phyloP scores from a whole-genome alignment of 2,888 invertebrate genomes.

The Coecobrya sp. region DNA sequence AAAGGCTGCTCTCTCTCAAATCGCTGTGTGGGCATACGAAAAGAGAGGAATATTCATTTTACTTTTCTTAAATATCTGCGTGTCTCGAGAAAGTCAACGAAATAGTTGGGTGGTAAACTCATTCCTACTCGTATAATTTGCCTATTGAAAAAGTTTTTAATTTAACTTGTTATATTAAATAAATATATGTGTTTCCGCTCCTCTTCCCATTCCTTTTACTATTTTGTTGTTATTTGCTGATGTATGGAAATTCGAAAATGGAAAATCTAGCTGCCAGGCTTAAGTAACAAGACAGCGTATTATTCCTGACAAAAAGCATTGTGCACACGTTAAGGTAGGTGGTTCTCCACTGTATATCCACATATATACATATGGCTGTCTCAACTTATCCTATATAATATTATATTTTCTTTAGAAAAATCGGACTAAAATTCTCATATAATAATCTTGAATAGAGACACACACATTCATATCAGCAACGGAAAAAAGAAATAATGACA shows the following conservation, averaged over 20 bases:
- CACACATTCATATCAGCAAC: no score
- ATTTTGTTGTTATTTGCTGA: conserved; percentile 13
- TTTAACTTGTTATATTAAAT: conserved; percentile 29
- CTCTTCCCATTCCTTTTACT: conserved; percentile 9
- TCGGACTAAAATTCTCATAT: no score
- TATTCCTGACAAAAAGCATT: background rate
- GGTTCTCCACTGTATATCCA: no score
- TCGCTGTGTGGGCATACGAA: background rate
- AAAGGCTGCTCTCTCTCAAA: background rate
- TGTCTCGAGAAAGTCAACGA: background rate
- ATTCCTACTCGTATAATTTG: conserved; percentile 29
- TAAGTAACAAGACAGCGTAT: conserved; percentile 3
- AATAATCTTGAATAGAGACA: no score
- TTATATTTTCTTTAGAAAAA: no score
- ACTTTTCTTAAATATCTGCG: background rate
- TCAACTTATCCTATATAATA: no score
- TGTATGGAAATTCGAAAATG: conserved; percentile 23
- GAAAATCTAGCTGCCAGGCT: conserved; percentile 21
- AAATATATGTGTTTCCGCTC: conserved; percentile 22
- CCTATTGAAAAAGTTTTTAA: conserved; percentile 47
- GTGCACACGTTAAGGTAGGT: background rate
- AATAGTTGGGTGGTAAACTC: background rate
- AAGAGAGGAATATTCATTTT: background rate
- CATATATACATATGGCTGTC: background rate
- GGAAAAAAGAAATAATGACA: no score